Conservation (phyloP, 2,888 invertebrate species). For the Mesoligia furuncula region DNA sequence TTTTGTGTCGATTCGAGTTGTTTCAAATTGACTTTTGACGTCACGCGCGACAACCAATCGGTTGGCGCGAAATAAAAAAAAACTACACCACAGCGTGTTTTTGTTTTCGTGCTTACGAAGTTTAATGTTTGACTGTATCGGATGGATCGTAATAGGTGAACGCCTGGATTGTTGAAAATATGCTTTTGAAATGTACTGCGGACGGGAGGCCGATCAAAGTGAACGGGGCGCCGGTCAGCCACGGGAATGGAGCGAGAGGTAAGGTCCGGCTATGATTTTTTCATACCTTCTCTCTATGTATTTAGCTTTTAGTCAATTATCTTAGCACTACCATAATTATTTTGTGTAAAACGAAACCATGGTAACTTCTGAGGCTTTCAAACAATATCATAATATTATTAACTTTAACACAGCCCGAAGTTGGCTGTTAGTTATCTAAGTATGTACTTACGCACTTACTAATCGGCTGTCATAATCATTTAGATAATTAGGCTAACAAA, state of each 20-base stretch:
- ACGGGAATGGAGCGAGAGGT: slow-evolving; percentile 88
- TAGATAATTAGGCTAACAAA: slow-evolving; percentile 53
- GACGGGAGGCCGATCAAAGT: slow-evolving; percentile 89
- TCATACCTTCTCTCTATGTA: background rate
- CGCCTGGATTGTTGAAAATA: slow-evolving; percentile 77
- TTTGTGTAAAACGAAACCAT: slow-evolving; percentile 5
- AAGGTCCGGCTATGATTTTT: slow-evolving; percentile 69
- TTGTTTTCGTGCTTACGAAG: slow-evolving; percentile 75
- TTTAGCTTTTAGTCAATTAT: background rate
- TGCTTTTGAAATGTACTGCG: slow-evolving; percentile 89
- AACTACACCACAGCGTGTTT: slow-evolving; percentile 71
- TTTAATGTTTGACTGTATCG: slow-evolving; percentile 74
- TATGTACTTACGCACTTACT: slow-evolving; percentile 22
- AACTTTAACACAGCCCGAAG: slow-evolving; percentile 10
- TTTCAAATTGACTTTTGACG: slow-evolving; percentile 87
- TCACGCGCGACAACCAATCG: slow-evolving; percentile 84
- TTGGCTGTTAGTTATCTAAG: slow-evolving; percentile 15
- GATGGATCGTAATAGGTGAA: slow-evolving; percentile 81
- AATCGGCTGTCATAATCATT: slow-evolving; percentile 40
- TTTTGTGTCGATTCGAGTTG: slow-evolving; percentile 81
- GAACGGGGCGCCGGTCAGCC: slow-evolving; percentile 83
- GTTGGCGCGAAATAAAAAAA: slow-evolving; percentile 79
- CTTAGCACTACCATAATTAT: background rate
- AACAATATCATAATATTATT: slow-evolving; percentile 12
- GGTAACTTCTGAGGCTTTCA: background rate